Conservation (phyloP, 2,797 vertebrate genomes). For the Picus viridis region DNA sequence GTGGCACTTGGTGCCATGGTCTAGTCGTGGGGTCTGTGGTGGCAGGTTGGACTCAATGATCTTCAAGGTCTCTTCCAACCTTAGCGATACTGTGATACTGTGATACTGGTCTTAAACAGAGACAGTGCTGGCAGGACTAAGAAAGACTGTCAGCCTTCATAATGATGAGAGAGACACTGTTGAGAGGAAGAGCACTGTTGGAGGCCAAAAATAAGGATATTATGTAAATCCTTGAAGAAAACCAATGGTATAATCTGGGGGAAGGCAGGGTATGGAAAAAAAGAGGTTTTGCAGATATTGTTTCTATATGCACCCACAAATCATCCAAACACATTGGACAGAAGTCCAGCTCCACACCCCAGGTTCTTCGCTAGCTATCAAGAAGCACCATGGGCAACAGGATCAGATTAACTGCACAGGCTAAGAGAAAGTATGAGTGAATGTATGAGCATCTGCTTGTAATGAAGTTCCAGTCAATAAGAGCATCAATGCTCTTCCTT, state of each 20-base stretch:
- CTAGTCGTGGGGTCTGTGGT: too few relatives aligned
- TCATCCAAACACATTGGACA: neutral
- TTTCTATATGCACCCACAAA: neutral
- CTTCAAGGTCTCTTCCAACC: too few relatives aligned
- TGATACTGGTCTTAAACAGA: neutral
- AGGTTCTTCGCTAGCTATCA: slow-evolving; percentile 21
- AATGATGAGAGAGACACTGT: neutral
- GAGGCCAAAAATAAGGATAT: neutral
- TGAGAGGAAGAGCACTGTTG: neutral
- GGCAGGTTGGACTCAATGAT: too few relatives aligned
- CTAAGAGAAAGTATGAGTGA: neutral
- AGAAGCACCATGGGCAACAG: neutral
- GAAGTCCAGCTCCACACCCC: neutral
- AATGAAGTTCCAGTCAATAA: neutral
- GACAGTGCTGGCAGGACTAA: neutral
- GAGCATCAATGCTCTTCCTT: neutral
- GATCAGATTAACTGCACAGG: neutral
- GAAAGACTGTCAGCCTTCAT: neutral
- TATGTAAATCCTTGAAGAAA: neutral
- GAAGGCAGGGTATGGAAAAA: neutral
- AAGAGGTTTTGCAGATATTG: neutral
- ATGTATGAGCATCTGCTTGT: neutral
- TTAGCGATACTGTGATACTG: too few relatives aligned
- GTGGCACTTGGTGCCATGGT: too few relatives aligned
- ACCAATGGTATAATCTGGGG: neutral